A percentile compares a stretch with the other conserved stretches of the same genome.
phyloP scores from a whole-genome alignment of 2,797 vertebrate species.

The Sebastes minor region DNA sequence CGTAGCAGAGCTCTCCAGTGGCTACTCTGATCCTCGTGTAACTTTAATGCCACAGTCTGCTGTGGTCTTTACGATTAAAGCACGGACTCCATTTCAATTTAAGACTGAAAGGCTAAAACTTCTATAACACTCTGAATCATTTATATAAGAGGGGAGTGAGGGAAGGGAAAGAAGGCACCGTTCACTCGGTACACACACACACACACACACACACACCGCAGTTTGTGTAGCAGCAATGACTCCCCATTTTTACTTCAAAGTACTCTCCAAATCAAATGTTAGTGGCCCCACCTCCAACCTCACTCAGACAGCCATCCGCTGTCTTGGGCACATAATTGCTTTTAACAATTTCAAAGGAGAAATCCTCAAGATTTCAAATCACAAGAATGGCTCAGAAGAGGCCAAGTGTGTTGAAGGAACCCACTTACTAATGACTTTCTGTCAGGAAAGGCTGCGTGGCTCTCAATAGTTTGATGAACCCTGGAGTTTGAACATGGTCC shows the following conservation, averaged over 20 bases:
- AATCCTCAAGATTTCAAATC: constrained; percentile 36
- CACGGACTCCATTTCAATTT: constrained; percentile 37
- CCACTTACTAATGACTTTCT: constrained; percentile 43
- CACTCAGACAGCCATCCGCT: not conserved
- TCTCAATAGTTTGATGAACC: constrained; percentile 34
- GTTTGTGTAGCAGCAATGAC: not conserved
- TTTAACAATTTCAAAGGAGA: constrained; percentile 44
- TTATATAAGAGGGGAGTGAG: not conserved
- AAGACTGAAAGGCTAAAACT: constrained; percentile 32
- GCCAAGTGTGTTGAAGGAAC: not conserved
- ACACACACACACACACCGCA: not conserved
- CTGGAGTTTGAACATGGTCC: constrained; percentile 9
- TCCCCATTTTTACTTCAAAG: constrained; percentile 45
- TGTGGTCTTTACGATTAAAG: constrained; percentile 48
- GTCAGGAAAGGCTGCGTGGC: not conserved
- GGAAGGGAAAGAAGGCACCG: not conserved
- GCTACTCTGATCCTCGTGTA: constrained; percentile 52
- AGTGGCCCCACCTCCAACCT: constrained; percentile 9
- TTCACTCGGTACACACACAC: not conserved
- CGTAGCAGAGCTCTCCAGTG: constrained; percentile 5
- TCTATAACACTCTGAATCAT: constrained; percentile 39
- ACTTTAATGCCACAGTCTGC: constrained; percentile 40
- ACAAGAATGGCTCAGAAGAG: constrained; percentile 6
- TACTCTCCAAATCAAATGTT: constrained; percentile 42
- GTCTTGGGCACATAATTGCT: constrained; percentile 12